Conservation (phyloP, 2,797 vertebrate species). For the Sarcoramphus papa region DNA sequence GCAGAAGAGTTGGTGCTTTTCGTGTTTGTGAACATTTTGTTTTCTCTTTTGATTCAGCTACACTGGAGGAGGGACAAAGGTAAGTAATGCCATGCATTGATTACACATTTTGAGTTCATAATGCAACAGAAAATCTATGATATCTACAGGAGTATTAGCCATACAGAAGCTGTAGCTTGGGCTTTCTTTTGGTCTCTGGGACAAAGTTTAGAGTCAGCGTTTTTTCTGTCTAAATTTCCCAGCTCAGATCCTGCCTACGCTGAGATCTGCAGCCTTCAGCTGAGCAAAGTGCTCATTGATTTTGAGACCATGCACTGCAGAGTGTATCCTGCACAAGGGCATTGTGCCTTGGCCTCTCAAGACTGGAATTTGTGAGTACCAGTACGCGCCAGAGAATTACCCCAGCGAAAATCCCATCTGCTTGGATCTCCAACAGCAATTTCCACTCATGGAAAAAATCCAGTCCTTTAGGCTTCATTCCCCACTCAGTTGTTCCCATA, state of each 20-base stretch:
- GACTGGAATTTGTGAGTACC: neutral
- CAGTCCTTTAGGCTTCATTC: neutral
- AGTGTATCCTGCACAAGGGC: neutral
- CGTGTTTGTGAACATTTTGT: neutral
- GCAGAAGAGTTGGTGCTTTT: neutral
- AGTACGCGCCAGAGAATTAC: neutral
- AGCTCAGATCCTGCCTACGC: neutral
- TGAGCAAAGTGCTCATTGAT: neutral
- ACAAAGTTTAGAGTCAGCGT: neutral
- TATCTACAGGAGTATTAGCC: neutral
- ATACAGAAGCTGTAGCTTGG: neutral
- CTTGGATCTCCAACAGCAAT: neutral
- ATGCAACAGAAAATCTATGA: neutral
- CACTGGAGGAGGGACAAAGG: neutral
- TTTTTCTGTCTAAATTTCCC: neutral
- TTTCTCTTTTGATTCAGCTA: neutral
- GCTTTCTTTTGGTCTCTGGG: neutral
- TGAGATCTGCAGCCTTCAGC: neutral
- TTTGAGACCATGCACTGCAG: neutral
- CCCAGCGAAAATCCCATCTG: neutral
- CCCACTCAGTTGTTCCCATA: fast-evolving
- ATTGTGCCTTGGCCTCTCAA: neutral
- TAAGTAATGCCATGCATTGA: neutral
- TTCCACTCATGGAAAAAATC: neutral
- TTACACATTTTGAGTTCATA: neutral